Evolutionary conservation across 2,797 vertebrate species (phyloP), one percentile per base, ranked within the genome.

Genomic region (Smutsia temminckii): DNA sequence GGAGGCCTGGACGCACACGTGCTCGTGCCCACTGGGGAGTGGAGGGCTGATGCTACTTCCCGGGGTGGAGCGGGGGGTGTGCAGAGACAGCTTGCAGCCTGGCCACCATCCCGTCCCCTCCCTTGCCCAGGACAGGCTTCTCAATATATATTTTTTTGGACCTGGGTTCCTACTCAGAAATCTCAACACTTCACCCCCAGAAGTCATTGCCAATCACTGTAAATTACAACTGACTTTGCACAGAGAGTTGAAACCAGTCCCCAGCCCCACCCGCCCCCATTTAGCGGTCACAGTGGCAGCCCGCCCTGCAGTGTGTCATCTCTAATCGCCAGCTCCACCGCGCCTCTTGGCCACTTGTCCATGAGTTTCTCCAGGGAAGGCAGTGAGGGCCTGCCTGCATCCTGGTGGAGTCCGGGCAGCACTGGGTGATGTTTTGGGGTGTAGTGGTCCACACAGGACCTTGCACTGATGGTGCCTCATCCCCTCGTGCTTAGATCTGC

Each of bases 381-480:
- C 10, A 46, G 46, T 46, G 46, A 46, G 46, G 46, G 46, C 46
- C 46, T 46, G 10, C 46, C 46, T 46, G 10, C 11, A 3, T 46
- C 46, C 46, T 46, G 46, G 46, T 2, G 29, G 37, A 61, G 18
- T 13, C 17, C 10, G 53, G 23, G 40, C 20, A 46, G 46, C 40
- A 11, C 23, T 8, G 9, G 74, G 69, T 2, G 34, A 21, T 14
- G 23, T 42, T 68, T 11, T 49, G 88, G 32, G 69, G 71, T 42
- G 9, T 20, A 23, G 20, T 32, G 40, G 69, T 64, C 46, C 77
- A 9, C 0, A 32, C 1, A 49, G 34, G 27, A 4, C 61, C 29
- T 51, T 61, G 16, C 32, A 23, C 29, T 3, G 29, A 4, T 27
- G 40, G 64, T 13, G 0, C 7, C 0, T 49, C 57, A 32, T 23